Conservation (phyloP, 2,113 vertebrate genomes). For the Nothocercus nigrocapillus region DNA sequence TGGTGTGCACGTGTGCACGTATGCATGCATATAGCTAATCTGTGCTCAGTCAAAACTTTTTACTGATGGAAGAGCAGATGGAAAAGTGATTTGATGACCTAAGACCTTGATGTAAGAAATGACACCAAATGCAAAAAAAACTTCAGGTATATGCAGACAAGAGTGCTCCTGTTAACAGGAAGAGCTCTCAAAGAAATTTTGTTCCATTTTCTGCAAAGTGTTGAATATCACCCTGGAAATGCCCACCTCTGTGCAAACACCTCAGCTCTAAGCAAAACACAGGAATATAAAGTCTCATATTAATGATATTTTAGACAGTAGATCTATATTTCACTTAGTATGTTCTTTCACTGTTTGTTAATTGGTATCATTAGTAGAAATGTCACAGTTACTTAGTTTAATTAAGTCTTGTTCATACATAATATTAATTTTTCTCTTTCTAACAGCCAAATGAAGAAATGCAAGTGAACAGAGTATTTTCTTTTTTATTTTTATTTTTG, state of each 20-base stretch:
- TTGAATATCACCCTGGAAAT: neutral
- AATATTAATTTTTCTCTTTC: conserved; percentile 32
- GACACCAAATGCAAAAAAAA: neutral
- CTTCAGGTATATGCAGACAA: neutral
- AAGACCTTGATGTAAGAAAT: neutral
- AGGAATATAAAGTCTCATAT: neutral
- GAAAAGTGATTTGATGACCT: neutral
- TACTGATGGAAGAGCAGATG: neutral
- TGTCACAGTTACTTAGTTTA: conserved; percentile 56
- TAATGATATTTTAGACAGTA: conserved; percentile 29
- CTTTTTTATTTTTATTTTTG: neutral
- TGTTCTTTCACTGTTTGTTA: conserved; percentile 31
- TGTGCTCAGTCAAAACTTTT: neutral
- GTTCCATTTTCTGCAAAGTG: neutral
- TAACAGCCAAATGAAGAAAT: conserved; percentile 16
- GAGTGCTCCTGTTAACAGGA: neutral
- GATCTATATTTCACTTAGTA: conserved; percentile 25
- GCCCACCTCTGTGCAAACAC: neutral
- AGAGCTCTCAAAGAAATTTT: neutral
- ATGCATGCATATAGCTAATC: neutral
- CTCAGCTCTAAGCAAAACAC: neutral
- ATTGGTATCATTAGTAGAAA: conserved; percentile 57
- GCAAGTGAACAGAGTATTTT: neutral
- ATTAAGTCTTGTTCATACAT: conserved; percentile 47
- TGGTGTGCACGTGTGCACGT: accelerated